Evolutionary conservation across 2,113 vertebrate species (phyloP), one percentile per base, ranked within the genome.

Genomic region (Osmerus mordax): DNA sequence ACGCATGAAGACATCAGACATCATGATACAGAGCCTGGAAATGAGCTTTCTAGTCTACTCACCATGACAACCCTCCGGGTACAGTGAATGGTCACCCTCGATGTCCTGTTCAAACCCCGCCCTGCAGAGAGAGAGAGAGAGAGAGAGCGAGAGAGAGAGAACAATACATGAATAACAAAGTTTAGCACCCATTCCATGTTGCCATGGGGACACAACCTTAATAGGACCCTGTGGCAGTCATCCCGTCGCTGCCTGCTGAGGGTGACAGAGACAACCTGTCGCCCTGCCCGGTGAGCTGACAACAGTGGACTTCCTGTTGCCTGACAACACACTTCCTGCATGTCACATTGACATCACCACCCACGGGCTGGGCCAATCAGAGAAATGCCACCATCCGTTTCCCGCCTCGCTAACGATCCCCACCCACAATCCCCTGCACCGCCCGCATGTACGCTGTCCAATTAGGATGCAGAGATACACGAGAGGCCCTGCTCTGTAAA

Each of bases 31-130:
- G 32, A 36, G 32, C 4, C 32, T 36, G 32, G 32, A 36, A 36
- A 36, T 36, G 1, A 3, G 32, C 7, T 36, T 36, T 36, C 32
- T 55, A 32, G 41, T 47, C 9, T 47, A 9, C 86, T 84, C 73
- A 93, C 93, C 91, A 73, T 86, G 85, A 74, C 93, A 94, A 60
- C 72, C 81, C 4, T 84, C 81, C 0, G 69, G 58, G 14, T 86
- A 69, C 52, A 32, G 62, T 0, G 80, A 61, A 55, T 69, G 65
- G 9, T 80, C 78, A 0, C 75, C 81, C 72, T 81, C 87, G 4
- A 90, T 76, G 64, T 89, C 86, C 70, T 83, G 89, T 65, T 91
- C 89, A 47, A 89, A 86, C 3, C 84, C 87, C 3, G 71, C 67
- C 74, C 92, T 94, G 77, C 32, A 9, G 25, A 58, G 16, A 58